Percentiles rank a stretch among this genome's conserved stretches.
Evolutionary conservation across 2,797 vertebrate genomes (phyloP).

Genomic region (Cyprinella venusta): DNA sequence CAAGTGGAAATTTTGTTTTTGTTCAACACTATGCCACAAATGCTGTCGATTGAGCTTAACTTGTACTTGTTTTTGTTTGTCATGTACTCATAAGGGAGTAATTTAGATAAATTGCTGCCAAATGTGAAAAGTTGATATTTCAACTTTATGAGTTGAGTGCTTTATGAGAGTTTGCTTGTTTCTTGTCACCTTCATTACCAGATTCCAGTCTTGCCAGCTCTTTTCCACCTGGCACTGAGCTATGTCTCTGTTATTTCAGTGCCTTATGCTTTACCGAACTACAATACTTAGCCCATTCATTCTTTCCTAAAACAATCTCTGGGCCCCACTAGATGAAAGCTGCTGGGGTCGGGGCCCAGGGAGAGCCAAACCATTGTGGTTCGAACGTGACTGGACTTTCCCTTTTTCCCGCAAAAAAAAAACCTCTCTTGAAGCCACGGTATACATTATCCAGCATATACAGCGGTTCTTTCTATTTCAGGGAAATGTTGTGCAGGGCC

Average conservation of each 20-base stretch:
- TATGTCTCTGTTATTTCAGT: constrained; percentile 65
- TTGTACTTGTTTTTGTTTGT: not conserved
- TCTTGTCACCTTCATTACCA: constrained; percentile 65
- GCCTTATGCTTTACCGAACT: constrained; percentile 60
- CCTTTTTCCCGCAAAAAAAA: constrained; percentile 11
- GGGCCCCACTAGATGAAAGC: constrained; percentile 63
- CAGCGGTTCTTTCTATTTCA: constrained; percentile 65
- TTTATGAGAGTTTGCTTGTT: constrained; percentile 71
- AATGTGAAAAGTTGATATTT: constrained; percentile 66
- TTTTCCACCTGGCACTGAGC: constrained; percentile 72
- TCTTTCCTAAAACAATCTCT: constrained; percentile 74
- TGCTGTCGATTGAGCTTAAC: not conserved
- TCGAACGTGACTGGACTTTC: constrained; percentile 47
- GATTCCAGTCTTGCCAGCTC: constrained; percentile 74
- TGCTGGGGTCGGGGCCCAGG: constrained; percentile 55
- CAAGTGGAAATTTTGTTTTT: not conserved
- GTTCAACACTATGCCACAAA: not conserved
- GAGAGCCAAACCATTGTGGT: constrained; percentile 56
- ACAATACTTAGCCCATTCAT: constrained; percentile 60
- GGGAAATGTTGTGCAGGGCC: constrained; percentile 63
- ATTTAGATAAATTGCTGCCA: constrained; percentile 74
- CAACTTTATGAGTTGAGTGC: constrained; percentile 65
- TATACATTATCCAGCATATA: constrained; percentile 67
- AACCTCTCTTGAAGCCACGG: constrained; percentile 22
- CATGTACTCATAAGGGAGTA: constrained; percentile 18